Evolutionary conservation across 1,140 invertebrate genomes (phyloP).

Genomic region (Listronotus bonariensis): DNA sequence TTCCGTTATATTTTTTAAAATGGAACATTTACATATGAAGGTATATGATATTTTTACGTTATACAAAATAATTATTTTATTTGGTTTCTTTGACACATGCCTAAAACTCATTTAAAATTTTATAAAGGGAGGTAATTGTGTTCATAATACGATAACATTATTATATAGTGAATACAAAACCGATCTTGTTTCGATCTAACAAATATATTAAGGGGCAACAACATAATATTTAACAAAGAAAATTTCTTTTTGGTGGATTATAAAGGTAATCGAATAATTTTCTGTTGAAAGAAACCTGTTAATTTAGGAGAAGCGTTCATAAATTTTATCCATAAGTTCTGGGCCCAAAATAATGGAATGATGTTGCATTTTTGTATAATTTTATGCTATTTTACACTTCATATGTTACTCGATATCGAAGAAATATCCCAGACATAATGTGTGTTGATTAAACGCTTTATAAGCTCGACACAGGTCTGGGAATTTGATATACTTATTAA

Average conservation of each 20-base stretch:
- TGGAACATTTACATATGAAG: too few relatives aligned
- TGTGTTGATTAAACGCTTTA: too few relatives aligned
- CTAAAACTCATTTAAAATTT: neutral
- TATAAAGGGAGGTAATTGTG: neutral
- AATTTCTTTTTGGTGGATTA: conserved; percentile 28
- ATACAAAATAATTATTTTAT: too few relatives aligned
- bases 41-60: too few relatives aligned
- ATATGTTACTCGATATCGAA: too few relatives aligned
- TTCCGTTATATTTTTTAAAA: too few relatives aligned
- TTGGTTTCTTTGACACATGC: neutral
- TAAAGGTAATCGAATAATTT: conserved; percentile 32
- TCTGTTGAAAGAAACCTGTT: conserved; percentile 22
- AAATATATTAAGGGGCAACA: conserved; percentile 17
- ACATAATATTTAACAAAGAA: conserved; percentile 20
- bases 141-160: conserved; percentile 5
- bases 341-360: conserved; percentile 13
- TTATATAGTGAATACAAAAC: conserved; percentile 8
- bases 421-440: too few relatives aligned
- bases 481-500: too few relatives aligned
- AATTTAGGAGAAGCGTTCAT: conserved; percentile 25
- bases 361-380: conserved; percentile 1
- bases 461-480: too few relatives aligned
- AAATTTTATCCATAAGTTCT: conserved; percentile 9
- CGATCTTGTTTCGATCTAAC: conserved; percentile 7
- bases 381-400: too few relatives aligned